Percentiles rank a stretch among this genome's conserved stretches.
Evolutionary conservation across 2,113 vertebrate genomes (phyloP).

Genomic region (Conger conger): DNA sequence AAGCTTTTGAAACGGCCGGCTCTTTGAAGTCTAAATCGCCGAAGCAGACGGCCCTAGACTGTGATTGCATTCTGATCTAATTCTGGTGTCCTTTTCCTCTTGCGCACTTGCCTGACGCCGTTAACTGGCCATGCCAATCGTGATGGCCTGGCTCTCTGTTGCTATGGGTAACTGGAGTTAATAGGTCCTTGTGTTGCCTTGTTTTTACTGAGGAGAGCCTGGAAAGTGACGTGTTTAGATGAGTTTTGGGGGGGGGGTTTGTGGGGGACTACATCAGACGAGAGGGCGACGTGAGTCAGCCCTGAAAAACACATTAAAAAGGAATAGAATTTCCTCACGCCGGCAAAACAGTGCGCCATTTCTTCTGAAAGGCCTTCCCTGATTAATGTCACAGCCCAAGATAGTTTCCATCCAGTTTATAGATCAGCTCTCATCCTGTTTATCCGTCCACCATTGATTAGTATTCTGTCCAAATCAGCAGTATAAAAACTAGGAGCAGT

Average conservation of each 20-base stretch:
- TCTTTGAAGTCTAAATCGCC: neutral
- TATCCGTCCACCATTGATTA: neutral
- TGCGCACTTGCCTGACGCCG: slow-evolving; percentile 20
- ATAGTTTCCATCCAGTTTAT: neutral
- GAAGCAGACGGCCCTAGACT: neutral
- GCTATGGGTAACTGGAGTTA: slow-evolving; percentile 40
- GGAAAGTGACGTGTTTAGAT: slow-evolving; percentile 18
- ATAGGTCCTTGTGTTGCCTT: slow-evolving; percentile 20
- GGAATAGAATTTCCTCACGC: neutral
- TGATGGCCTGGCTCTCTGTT: slow-evolving; percentile 41
- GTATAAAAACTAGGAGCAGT: no score
- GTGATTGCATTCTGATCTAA: neutral
- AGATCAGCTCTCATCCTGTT: neutral
- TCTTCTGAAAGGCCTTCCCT: neutral
- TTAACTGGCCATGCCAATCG: slow-evolving; percentile 31
- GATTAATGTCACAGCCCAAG: neutral
- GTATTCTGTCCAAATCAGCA: neutral
- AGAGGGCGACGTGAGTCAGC: neutral
- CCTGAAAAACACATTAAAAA: neutral
- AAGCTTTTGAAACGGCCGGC: neutral
- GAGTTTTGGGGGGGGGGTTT: slow-evolving; percentile 23
- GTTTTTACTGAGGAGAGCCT: slow-evolving; percentile 2
- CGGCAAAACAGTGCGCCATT: neutral
- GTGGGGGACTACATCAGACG: neutral
- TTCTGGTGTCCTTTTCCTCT: neutral